Base-by-base conservation (phyloP, 1,140 invertebrate genomes). In the Drosophila kanapiae region DNA sequence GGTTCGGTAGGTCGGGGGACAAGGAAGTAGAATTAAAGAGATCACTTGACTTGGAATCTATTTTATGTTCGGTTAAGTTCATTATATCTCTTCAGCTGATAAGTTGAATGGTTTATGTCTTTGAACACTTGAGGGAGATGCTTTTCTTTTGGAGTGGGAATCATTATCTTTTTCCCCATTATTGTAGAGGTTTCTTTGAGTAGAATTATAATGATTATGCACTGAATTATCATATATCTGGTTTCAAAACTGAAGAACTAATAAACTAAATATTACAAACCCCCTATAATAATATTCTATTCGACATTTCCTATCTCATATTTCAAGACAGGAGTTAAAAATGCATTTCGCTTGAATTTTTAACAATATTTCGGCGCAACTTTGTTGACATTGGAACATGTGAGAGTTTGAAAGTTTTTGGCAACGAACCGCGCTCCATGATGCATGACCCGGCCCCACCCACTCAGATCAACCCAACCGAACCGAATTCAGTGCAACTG, bases 321-420 rank as follows among this genome's bases (percentile, higher is more conserved):
- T 72, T 59, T 7, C 29, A 49, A 38, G 23, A 13, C 13, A 60
- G 51, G 23, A 43, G 45, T 71, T 72, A 42, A 49, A 51, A 72
- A 71, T 72, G 43, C 68, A 72, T 27, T 45, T 70, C 38, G 37
- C 37, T 38, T 42, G 67, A 42, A 72, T 51, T 72, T 72, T 33
- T 72, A 72, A 72, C 43, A 59, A 72, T 72, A 60, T 72, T 72
- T 71, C 16, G 11, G 23, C 11, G 23, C 10, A 72, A 72, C 67
- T 72, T 72, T 72, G 70, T 72, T 72, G 70, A 60, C 54, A 60
- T 23, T 71, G 67, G 40, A 42, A 43, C 67, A 72, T 60, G 54
- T 72, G 67, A 72, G 68, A 72, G 49, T 60, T 49, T 60, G 37
- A 72, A 72, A 72, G 68, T 72, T 72, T 42, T 70, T 27, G 62